Percentiles rank a stretch among this genome's conserved stretches.
These are phyloP conservation scores for Hylaeus anthracinus DNA, from an alignment of 1,140 invertebrate genomes.

Conservation along the genomic window DNA sequence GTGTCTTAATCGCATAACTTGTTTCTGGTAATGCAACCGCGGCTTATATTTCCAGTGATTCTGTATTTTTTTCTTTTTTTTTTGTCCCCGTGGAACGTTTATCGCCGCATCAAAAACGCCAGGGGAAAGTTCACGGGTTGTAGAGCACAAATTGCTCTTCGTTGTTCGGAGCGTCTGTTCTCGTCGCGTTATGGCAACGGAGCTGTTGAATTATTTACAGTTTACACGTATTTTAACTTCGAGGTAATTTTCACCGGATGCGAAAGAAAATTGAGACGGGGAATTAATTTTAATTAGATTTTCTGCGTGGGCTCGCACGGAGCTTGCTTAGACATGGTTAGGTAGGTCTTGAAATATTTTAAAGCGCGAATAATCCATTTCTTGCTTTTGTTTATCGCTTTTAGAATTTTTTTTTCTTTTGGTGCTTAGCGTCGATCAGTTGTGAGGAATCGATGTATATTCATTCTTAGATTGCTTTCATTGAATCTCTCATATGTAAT, in stretches of 20 bases:
- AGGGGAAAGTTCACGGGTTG: constrained; percentile 40
- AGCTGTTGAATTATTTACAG: not conserved
- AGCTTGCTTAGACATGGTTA: not conserved
- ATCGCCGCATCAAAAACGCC: constrained; percentile 32
- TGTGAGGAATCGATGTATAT: too few relatives aligned
- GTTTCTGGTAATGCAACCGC: constrained; percentile 41
- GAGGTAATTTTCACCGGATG: constrained; percentile 8
- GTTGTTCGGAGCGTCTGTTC: not conserved
- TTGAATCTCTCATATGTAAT: too few relatives aligned
- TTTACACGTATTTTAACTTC: not conserved
- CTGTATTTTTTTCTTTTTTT: not conserved
- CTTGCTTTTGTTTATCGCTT: too few relatives aligned
- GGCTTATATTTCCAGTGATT: constrained; percentile 51
- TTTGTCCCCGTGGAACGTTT: constrained; percentile 15
- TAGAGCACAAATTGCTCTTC: constrained; percentile 31
- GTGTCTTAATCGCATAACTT: constrained; percentile 50
- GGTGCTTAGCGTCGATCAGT: too few relatives aligned
- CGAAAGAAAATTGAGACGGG: constrained; percentile 11
- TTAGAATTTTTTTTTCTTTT: too few relatives aligned
- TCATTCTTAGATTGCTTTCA: too few relatives aligned
- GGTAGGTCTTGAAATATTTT: not conserved
- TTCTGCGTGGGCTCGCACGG: not conserved
- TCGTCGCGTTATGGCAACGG: not conserved
- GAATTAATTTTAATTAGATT: constrained; percentile 25
- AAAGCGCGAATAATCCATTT: too few relatives aligned